A percentile compares a stretch with the other conserved stretches of the same genome.
These are phyloP conservation scores for Festucalex cinctus DNA, from an alignment of 2,113 vertebrate species.

Conservation along the genomic window DNA sequence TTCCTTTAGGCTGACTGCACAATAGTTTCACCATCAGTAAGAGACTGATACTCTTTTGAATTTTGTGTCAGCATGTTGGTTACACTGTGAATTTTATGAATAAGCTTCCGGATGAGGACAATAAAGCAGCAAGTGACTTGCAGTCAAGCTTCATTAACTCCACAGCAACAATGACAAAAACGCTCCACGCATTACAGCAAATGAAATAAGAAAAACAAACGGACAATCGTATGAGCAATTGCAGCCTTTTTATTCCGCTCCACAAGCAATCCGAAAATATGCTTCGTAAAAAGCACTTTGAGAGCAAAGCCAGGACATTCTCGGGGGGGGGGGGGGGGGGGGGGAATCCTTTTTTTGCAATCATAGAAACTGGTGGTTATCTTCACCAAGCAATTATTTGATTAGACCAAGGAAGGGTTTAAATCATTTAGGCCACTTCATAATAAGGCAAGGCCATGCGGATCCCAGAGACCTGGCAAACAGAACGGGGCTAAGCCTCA, in stretches of 20 bases:
- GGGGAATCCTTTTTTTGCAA: slow-evolving; percentile 45
- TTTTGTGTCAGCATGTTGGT: slow-evolving; percentile 5
- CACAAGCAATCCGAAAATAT: slow-evolving; percentile 23
- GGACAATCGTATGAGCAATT: neutral
- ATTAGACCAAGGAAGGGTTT: slow-evolving; percentile 65
- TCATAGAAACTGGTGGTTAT: slow-evolving; percentile 58
- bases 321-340: no score
- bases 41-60: slow-evolving; percentile 7
- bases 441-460: slow-evolving; percentile 54
- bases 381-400: slow-evolving; percentile 74
- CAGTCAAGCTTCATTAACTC: slow-evolving; percentile 43
- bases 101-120: slow-evolving; percentile 26
- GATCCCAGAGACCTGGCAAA: slow-evolving; percentile 54
- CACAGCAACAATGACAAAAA: slow-evolving; percentile 18
- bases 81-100: neutral
- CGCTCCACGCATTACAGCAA: slow-evolving; percentile 19
- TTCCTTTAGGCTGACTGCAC: slow-evolving; percentile 19
- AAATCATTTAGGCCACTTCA: slow-evolving; percentile 60
- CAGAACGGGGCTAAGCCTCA: slow-evolving; percentile 52
- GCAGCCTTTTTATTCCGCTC: slow-evolving; percentile 22
- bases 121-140: slow-evolving; percentile 32
- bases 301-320: slow-evolving; percentile 53
- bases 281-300: slow-evolving; percentile 45
- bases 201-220: slow-evolving; percentile 35
- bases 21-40: slow-evolving; percentile 9